Evolutionary conservation across 2,888 invertebrate species (phyloP), one percentile per base, ranked within the genome.

Genomic region (Griposia aprilina): DNA sequence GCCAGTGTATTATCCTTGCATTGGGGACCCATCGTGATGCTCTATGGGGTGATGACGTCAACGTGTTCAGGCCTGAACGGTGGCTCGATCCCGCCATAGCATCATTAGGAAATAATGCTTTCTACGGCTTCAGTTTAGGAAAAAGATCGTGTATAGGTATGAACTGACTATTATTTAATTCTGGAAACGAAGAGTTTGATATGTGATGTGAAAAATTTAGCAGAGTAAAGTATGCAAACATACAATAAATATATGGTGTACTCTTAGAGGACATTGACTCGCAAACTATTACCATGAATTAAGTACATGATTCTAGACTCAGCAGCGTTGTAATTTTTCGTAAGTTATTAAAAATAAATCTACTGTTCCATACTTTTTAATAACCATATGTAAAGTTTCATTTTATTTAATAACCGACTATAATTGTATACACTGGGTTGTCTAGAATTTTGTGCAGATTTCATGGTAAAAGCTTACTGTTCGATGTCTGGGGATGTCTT

Each of bases 31-130:
- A 86, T 59, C 76, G 81, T 2, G 78, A 86, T 55, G 68, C 83
- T 1, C 6, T 77, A 8, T 91, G 89, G 89, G 93, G 92, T 0
- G 90, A 92, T 50, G 89, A 82, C 13, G 66, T 86, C 0, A 83
- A 88, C 0, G 63, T 81, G 45, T 93, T 91, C 73, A 86, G 74
- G 13, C 93, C 93, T 10, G 92, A 92, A 57, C 80, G 93, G 41
- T 93, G 93, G 93, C 60, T 93, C 30, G 82, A 90, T 20, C 75
- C 82, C 0, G 63, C 57, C 1, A 76, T 90, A 26, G 89, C 90
- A 0, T 66, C 81, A 52, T 15, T 50, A 59, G 50, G 85, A 91
- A 88, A 69, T 60, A 84, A 5, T 86, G 80, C 74, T 77, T 84
- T 75, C 68, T 76, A 74, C 13, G 80, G 85, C 2, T 92, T 91